Conservation (phyloP, 2,888 invertebrate species). For the Xanthorhoe designata region DNA sequence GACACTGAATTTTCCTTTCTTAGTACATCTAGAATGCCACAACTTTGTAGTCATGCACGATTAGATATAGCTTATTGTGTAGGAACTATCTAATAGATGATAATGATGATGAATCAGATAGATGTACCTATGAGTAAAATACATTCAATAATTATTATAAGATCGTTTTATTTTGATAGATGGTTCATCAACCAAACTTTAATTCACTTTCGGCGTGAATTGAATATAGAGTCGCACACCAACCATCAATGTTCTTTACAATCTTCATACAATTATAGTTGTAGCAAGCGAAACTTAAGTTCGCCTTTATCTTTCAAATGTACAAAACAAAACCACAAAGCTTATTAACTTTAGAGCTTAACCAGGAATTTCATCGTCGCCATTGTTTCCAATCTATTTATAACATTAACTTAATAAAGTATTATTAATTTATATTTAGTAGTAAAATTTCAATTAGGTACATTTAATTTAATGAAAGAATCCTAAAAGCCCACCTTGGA, state of each 20-base stretch:
- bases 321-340: slow-evolving; percentile 1
- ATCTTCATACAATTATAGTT: neutral
- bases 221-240: too few species aligned
- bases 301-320: slow-evolving; percentile 1
- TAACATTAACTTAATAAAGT: too few species aligned
- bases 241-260: neutral
- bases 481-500: too few species aligned
- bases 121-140: too few species aligned
- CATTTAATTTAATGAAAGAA: too few species aligned
- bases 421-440: too few species aligned
- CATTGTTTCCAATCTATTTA: neutral
- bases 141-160: too few species aligned
- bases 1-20: neutral
- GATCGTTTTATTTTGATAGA: too few species aligned
- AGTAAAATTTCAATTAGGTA: too few species aligned
- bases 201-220: too few species aligned
- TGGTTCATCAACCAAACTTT: too few species aligned
- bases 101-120: too few species aligned
- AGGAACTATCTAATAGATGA: neutral
- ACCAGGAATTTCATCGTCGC: neutral
- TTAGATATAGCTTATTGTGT: neutral
- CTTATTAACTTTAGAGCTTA: neutral
- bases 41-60: neutral
- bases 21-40: neutral
- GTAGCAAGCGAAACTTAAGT: neutral